Conservation (phyloP, 2,113 vertebrate species). For the Peromyscus maniculatus region DNA sequence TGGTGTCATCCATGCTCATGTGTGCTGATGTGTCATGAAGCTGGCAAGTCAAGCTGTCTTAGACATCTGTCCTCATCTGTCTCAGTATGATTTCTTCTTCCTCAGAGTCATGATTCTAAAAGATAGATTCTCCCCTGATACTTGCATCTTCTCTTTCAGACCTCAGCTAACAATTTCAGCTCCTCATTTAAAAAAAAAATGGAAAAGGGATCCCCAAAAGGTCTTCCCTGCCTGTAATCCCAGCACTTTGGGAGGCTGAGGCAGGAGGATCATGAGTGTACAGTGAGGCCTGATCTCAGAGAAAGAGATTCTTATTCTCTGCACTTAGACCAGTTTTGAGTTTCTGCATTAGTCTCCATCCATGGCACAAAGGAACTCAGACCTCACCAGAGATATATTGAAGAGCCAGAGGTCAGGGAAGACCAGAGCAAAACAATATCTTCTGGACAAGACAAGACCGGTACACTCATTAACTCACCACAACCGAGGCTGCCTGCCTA, state of each 20-base stretch:
- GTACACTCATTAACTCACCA: background rate
- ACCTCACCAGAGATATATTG: background rate
- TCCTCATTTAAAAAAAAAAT: background rate
- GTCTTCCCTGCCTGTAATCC: background rate
- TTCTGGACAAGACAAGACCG: too few species aligned
- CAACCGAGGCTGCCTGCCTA: background rate
- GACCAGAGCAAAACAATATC: too few species aligned
- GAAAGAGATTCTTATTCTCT: too few species aligned
- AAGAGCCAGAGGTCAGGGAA: background rate
- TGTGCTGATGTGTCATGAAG: background rate
- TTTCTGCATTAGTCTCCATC: too few species aligned
- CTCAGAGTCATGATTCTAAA: background rate
- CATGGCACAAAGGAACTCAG: too few species aligned
- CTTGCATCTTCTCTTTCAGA: background rate
- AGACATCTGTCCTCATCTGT: background rate
- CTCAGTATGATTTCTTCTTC: background rate
- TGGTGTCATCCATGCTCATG: background rate
- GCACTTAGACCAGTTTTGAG: too few species aligned
- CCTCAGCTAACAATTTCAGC: background rate
- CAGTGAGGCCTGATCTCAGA: background rate
- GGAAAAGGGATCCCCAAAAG: too few species aligned
- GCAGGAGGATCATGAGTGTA: background rate
- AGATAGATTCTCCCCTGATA: too few species aligned
- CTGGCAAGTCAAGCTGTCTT: background rate
- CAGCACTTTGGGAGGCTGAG: background rate